A percentile compares a stretch with the other conserved stretches of the same genome.
These are phyloP conservation scores for Julus scanicus DNA, from an alignment of 2,888 invertebrate species.

Conservation along the genomic window DNA sequence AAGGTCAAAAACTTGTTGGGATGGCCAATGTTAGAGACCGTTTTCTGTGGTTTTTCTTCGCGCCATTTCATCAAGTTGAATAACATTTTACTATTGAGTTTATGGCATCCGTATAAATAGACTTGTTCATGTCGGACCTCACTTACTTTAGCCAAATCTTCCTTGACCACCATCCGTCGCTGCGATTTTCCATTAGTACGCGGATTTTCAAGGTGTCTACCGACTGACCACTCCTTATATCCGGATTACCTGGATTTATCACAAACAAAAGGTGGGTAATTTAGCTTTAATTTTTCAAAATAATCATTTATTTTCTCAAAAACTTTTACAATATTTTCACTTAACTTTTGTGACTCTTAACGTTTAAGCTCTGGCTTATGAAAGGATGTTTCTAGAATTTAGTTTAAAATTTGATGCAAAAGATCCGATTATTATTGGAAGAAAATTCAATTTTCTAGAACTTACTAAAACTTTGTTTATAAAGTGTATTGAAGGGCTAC, in stretches of 20 bases:
- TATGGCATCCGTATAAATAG: conserved; percentile 51
- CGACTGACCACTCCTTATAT: background rate
- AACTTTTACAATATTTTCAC: background rate
- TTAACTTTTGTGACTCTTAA: too few relatives aligned
- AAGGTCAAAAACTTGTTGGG: conserved; percentile 47
- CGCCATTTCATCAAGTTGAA: conserved; percentile 49
- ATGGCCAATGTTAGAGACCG: conserved; percentile 47
- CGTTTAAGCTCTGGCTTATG: too few relatives aligned
- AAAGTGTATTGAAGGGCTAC: too few relatives aligned
- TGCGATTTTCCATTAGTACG: background rate
- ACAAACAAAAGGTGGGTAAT: background rate
- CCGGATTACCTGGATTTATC: conserved; percentile 21
- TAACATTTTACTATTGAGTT: conserved; percentile 46
- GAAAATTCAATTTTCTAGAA: too few relatives aligned
- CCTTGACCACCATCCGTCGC: background rate
- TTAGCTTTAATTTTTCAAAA: background rate
- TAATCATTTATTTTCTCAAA: background rate
- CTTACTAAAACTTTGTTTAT: too few relatives aligned
- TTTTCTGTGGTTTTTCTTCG: conserved; percentile 48
- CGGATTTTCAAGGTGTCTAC: background rate
- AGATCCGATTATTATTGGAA: too few relatives aligned
- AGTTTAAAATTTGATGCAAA: too few relatives aligned
- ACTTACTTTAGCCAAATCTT: background rate
- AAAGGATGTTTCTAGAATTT: too few relatives aligned
- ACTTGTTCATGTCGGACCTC: conserved; percentile 45